Conservation (phyloP, 1,140 invertebrate species). For the Paramacrobiotus metropolitanus region DNA sequence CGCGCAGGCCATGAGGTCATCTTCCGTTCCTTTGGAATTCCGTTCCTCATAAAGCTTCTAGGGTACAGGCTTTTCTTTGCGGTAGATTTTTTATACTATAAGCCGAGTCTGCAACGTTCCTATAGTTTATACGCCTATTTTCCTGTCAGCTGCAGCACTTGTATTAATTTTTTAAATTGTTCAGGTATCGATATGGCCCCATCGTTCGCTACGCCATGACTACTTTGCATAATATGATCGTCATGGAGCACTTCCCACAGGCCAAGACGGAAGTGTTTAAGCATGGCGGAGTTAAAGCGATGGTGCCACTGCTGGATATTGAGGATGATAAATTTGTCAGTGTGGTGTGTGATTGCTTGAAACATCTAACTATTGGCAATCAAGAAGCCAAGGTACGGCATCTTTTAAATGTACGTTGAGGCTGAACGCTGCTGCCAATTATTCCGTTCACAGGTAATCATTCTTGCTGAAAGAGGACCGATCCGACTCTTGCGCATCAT, state of each 20-base stretch:
- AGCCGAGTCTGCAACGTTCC: too few relatives aligned
- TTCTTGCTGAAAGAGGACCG: conserved; percentile 84
- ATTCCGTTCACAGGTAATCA: conserved; percentile 41
- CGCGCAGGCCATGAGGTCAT: conserved; percentile 84
- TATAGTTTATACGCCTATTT: neutral
- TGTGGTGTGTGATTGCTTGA: conserved; percentile 94
- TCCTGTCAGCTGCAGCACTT: neutral
- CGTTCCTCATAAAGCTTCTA: conserved; percentile 78
- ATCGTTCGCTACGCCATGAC: conserved; percentile 95
- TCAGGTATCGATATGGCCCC: conserved; percentile 74
- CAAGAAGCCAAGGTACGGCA: conserved; percentile 60
- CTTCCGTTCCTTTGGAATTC: conserved; percentile 94
- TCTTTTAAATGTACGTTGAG: too few relatives aligned
- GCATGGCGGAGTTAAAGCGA: conserved; percentile 87
- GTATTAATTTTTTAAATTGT: too few relatives aligned
- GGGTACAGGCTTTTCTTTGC: conserved; percentile 20
- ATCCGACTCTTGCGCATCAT: conserved; percentile 89
- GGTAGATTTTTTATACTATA: too few relatives aligned
- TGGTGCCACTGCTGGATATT: conserved; percentile 78
- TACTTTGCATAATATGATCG: conserved; percentile 88
- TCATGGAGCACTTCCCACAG: conserved; percentile 90
- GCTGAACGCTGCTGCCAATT: too few relatives aligned
- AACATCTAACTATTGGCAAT: conserved; percentile 95
- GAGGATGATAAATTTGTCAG: conserved; percentile 95
- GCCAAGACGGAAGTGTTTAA: conserved; percentile 91